Percentiles rank a stretch among this genome's conserved stretches.
phyloP scores from a whole-genome alignment of 2,888 invertebrate genomes.

The Lottia gigantea region DNA sequence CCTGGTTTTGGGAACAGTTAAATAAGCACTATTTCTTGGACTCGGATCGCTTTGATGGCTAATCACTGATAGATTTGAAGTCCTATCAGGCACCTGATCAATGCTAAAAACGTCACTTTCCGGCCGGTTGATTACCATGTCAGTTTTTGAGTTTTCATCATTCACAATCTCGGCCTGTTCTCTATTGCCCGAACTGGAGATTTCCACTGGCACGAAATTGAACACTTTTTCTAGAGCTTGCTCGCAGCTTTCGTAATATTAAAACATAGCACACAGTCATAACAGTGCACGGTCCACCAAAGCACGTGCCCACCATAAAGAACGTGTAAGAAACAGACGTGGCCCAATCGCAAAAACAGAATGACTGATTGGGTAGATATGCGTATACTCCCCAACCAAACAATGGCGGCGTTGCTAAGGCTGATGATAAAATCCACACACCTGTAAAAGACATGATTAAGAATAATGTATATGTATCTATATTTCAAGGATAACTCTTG shows the following conservation, averaged over 20 bases:
- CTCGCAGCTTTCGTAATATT: conserved; percentile 43
- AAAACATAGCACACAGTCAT: conserved; percentile 57
- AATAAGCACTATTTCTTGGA: too few relatives aligned
- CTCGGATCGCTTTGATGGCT: too few relatives aligned
- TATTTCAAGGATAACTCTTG: too few relatives aligned
- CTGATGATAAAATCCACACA: conserved; percentile 44
- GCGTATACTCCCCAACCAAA: conserved; percentile 57
- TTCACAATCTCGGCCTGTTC: neutral
- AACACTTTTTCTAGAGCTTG: conserved; percentile 12
- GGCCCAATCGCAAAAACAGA: conserved; percentile 61
- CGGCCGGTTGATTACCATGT: too few relatives aligned
- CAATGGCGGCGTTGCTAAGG: conserved; percentile 53
- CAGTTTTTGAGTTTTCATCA: neutral
- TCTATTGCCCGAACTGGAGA: neutral
- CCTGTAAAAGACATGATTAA: conserved; percentile 46
- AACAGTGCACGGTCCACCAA: conserved; percentile 54
- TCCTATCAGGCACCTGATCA: neutral
- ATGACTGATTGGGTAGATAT: conserved; percentile 49
- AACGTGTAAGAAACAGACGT: conserved; percentile 52
- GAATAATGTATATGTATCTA: too few relatives aligned
- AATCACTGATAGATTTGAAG: too few relatives aligned
- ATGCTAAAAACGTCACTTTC: too few relatives aligned
- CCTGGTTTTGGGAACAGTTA: neutral
- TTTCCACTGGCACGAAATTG: neutral
- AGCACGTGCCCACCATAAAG: conserved; percentile 60